Percentiles rank a stretch among this genome's conserved stretches.
phyloP scores from a whole-genome alignment of 2,888 invertebrate species.

The Keiferia lycopersicella region DNA sequence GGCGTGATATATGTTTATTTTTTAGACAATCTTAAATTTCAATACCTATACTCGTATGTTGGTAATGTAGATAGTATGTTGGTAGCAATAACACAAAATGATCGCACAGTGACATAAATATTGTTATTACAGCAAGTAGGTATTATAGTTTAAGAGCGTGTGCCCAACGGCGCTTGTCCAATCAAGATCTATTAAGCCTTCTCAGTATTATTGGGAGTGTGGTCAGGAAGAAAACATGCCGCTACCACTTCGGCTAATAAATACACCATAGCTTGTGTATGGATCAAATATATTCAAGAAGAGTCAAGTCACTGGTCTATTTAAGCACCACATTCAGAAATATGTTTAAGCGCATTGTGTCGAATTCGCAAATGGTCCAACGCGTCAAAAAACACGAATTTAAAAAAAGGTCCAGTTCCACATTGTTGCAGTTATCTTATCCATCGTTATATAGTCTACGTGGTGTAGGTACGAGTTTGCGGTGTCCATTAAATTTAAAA shows the following conservation, averaged over 20 bases:
- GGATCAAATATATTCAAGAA: background rate
- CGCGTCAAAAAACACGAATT: too few species aligned
- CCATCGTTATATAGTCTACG: too few species aligned
- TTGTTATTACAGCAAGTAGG: conserved; percentile 16
- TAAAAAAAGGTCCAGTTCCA: too few species aligned
- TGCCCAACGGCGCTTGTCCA: conserved; percentile 23
- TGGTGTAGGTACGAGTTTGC: too few species aligned
- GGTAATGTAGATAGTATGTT: too few species aligned
- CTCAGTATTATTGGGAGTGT: conserved; percentile 12
- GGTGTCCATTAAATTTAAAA: too few species aligned
- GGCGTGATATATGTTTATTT: too few species aligned
- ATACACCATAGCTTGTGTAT: background rate
- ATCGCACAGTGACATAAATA: conserved; percentile 31
- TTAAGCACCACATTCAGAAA: background rate
- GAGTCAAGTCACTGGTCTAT: background rate
- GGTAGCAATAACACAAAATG: conserved; percentile 3
- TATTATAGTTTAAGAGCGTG: conserved; percentile 17
- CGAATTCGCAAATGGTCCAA: too few species aligned
- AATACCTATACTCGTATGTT: too few species aligned
- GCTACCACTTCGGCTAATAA: background rate
- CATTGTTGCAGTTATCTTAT: too few species aligned
- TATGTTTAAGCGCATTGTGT: too few species aligned
- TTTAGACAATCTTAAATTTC: too few species aligned
- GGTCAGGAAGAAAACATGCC: conserved; percentile 16
- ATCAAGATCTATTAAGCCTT: conserved; percentile 26